Evolutionary conservation across 2,888 invertebrate genomes (phyloP), one percentile per base, ranked within the genome.

Genomic region (Drymonia ruficornis): DNA sequence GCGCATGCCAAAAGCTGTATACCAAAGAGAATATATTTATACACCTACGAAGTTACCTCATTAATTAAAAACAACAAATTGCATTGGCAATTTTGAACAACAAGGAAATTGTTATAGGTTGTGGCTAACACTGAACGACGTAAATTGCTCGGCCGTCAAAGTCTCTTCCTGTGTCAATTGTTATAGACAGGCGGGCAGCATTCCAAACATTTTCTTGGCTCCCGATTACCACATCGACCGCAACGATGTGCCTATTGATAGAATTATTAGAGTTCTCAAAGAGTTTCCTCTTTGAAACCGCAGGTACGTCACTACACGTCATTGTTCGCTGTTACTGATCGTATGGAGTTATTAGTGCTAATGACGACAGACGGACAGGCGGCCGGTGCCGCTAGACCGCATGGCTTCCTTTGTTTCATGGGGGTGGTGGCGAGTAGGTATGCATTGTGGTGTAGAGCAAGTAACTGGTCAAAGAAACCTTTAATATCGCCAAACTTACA

Each of bases 301-400:
- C 91, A 90, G 78, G 78, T 76, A 79, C 80, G 76, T 78, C 74
- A 76, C 79, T 83, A 65, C 61, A 67, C 72, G 67, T 78, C 79
- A 74, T 74, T 80, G 72, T 70, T 76, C 78, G 78, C 80, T 79
- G 77, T 77, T 69, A 72, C 70, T 44, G 47, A 49, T 38, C 59
- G 78, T 84, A 84, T 86, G 84, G 84, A 87, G 88, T 88, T 89
- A 89, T 90, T 90, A 90, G 81, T 77, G 78, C 78, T 90, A 89
- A 90, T 89, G 84, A 83, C 76, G 73, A 77, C 74, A 80, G 79
- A 80, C 74, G 80, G 79, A 80, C 81, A 78, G 67, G 77, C 76
- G 72, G 72, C 72, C 74, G 55, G 66, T 67, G 76, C 67, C 64
- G 70, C 68, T 72, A 74, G 76, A 88, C 86, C 83, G 73, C 84